Conservation (phyloP, 2,888 invertebrate genomes). For the Cephus sareptanus region DNA sequence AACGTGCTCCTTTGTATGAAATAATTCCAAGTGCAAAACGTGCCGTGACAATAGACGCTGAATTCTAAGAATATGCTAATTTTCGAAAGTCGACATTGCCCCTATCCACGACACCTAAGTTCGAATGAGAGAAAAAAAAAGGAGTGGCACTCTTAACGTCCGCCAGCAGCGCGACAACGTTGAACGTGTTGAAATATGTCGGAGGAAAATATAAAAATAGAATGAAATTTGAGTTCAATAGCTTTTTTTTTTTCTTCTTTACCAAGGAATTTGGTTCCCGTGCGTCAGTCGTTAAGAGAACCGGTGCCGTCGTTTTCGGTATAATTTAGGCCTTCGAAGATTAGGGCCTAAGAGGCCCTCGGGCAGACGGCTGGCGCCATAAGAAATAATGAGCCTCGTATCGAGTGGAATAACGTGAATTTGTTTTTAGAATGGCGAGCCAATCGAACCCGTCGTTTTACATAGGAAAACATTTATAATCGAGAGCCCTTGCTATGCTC, state of each 20-base stretch:
- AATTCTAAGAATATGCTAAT: conserved; percentile 15
- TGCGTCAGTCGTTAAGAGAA: background rate
- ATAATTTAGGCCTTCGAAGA: conserved; percentile 21
- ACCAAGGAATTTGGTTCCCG: background rate
- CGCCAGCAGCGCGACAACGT: background rate
- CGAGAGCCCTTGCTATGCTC: background rate
- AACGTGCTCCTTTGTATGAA: background rate
- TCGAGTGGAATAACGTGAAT: background rate
- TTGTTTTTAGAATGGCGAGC: background rate
- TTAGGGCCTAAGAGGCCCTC: conserved; percentile 20
- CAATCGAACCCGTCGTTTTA: no score
- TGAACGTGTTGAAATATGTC: background rate
- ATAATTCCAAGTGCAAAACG: background rate
- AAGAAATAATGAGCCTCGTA: conserved; percentile 19
- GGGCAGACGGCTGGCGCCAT: conserved; percentile 23
- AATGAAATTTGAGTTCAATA: conserved; percentile 4
- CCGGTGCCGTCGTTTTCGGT: background rate
- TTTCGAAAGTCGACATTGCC: conserved; percentile 6
- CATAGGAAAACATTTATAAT: background rate
- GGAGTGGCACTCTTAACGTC: background rate
- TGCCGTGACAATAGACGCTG: background rate
- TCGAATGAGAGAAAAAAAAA: background rate
- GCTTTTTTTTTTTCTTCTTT: background rate
- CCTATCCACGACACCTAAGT: background rate
- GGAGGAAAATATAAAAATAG: conserved; percentile 12